Base-by-base conservation (phyloP, 2,888 invertebrate species). In the Minunthozetes semirufus region DNA sequence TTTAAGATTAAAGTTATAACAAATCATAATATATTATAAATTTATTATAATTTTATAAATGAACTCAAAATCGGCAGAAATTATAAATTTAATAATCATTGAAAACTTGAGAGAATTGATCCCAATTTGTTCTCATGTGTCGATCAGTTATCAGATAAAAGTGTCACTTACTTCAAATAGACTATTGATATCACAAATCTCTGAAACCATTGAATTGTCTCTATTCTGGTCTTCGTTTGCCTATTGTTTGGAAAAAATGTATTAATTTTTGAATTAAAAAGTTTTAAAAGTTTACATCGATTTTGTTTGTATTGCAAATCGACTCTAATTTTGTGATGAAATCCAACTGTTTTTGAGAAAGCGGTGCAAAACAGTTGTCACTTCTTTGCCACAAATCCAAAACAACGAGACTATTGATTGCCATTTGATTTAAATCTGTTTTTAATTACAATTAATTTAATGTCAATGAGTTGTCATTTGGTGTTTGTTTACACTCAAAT, bases 321-420 rank as follows among this genome's bases (percentile, higher is more conserved):
- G 22, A 17, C n/a, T 70, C 70, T 15, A 70, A 48, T 42, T 70
- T 70, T 8, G 9, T 46, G 6, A 70, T 46, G 19, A 70, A 70
- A 25, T 25, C 17, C 25, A n/a, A 17, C 13, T 70, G 70, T 4
- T 46, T 42, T 25, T n/a, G 25, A 9, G 48, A 46, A 27, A 70
- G 13, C 1, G 70, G 70, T n/a, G 70, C 70, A 25, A 17, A 70
- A 38, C 46, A 17, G 17, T 70, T 70, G 70, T 46, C 70, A 66
- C 19, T 42, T 19, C 66, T 66, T 66, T 66, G 66, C 66, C 66
- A 66, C 19, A 42, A 38, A 66, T 66, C 66, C 66, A 66, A 66
- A 9, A 66, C 42, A 9, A 66, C 15, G 11, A 66, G 19, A 42
- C 42, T 66, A 66, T 66, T 66, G 33, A 70, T 25, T 15, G 42